phyloP scores from a whole-genome alignment of 2,797 vertebrate genomes.

The Aythya fuligula region DNA sequence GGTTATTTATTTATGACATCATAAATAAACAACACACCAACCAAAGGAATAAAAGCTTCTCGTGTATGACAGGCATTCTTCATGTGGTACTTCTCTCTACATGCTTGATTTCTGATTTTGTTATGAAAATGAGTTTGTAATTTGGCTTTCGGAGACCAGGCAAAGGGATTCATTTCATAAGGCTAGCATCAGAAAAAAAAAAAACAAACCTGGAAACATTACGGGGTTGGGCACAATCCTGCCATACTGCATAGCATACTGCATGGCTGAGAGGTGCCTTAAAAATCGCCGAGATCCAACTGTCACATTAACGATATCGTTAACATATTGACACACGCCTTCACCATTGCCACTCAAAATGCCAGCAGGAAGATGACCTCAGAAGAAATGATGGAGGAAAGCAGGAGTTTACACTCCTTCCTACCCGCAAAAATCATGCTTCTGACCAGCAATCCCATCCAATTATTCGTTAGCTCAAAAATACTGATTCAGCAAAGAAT shows the following conservation, averaged over 20 bases:
- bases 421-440: neutral
- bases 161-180: neutral
- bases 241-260: neutral
- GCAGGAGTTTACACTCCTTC: neutral
- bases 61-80: neutral
- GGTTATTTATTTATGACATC: constrained; percentile 31
- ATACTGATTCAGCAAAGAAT: constrained; percentile 67
- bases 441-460: neutral
- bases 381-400: neutral
- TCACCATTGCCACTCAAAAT: neutral
- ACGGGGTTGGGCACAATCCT: neutral
- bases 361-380: neutral
- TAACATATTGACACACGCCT: neutral
- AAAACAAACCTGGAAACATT: neutral
- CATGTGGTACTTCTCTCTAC: neutral
- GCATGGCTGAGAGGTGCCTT: neutral
- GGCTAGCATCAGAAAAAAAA: neutral
- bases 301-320: neutral
- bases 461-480: constrained; percentile 2
- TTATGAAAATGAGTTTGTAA: neutral
- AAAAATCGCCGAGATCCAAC: neutral
- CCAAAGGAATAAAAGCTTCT: neutral
- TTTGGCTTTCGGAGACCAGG: neutral
- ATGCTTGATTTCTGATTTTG: neutral
- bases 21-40: neutral